phyloP scores from a whole-genome alignment of 2,113 vertebrate species.

The Pedionomus torquatus region DNA sequence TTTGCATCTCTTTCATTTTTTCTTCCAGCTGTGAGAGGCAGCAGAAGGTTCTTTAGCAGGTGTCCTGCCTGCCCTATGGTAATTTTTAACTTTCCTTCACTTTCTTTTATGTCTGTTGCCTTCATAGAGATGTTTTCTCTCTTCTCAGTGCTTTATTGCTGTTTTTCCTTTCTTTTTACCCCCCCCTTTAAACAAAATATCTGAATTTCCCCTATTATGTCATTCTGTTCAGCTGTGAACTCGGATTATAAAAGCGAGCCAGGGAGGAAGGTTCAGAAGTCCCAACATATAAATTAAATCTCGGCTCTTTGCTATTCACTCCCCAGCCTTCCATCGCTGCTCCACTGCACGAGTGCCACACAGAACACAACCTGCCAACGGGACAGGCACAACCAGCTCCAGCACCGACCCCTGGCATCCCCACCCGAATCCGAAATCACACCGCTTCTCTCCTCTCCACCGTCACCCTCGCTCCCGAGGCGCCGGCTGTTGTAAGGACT shows the following conservation, averaged over 20 bases:
- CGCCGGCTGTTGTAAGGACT: not conserved
- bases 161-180: not conserved
- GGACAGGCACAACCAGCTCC: not conserved
- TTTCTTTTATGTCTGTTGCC: conserved; percentile 78
- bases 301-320: not conserved
- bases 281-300: conserved; percentile 41
- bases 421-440: not conserved
- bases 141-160: conserved; percentile 39
- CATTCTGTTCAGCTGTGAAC: conserved; percentile 17
- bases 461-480: not conserved
- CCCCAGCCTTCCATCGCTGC: not conserved
- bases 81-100: conserved; percentile 82
- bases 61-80: conserved; percentile 80
- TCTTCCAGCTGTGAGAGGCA: conserved; percentile 82
- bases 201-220: conserved; percentile 50
- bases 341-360: not conserved
- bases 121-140: conserved; percentile 56
- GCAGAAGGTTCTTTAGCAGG: conserved; percentile 80
- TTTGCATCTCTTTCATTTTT: conserved; percentile 85
- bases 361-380: not conserved
- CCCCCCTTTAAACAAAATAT: conserved; percentile 8
- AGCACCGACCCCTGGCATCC: not conserved
- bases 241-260: not conserved
- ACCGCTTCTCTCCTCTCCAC: not conserved
- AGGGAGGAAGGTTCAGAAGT: conserved; percentile 16